Percentiles rank a stretch among this genome's conserved stretches.
Evolutionary conservation across 2,888 invertebrate species (phyloP).

Genomic region (Tipula confusa): DNA sequence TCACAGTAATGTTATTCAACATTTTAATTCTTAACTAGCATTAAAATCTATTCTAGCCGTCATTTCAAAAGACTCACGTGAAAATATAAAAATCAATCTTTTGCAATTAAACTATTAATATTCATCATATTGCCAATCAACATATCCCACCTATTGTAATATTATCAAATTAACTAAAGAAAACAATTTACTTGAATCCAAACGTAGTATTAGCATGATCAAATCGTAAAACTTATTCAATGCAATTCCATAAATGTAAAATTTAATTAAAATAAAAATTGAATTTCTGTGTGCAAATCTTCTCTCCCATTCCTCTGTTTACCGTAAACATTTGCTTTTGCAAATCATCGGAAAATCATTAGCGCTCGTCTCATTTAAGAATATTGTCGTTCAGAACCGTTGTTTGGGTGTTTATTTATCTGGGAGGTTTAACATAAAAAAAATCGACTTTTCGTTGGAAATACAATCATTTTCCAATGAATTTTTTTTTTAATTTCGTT

Average conservation of each 20-base stretch:
- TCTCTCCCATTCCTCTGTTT: background rate
- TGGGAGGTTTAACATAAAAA: too few species aligned
- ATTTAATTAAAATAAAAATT: background rate
- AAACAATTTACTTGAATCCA: background rate
- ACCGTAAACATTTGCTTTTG: background rate
- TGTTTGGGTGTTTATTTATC: too few species aligned
- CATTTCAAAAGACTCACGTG: too few species aligned
- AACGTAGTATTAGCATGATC: background rate
- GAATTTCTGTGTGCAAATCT: background rate
- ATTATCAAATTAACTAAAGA: background rate
- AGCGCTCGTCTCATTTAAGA: too few species aligned
- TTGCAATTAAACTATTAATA: background rate
- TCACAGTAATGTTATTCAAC: too few species aligned
- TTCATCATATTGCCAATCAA: background rate
- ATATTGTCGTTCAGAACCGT: too few species aligned
- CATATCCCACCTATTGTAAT: background rate
- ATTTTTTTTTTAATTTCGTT: background rate
- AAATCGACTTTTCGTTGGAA: too few species aligned
- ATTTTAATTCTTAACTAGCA: too few species aligned
- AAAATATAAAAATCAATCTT: too few species aligned
- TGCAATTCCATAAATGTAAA: background rate
- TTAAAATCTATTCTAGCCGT: too few species aligned
- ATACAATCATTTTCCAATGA: too few species aligned
- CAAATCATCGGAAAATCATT: background rate
- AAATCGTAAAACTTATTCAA: background rate